A percentile compares a stretch with the other conserved stretches of the same genome.
Evolutionary conservation across 2,888 invertebrate species (phyloP).

Genomic region (Pollenia amentaria): DNA sequence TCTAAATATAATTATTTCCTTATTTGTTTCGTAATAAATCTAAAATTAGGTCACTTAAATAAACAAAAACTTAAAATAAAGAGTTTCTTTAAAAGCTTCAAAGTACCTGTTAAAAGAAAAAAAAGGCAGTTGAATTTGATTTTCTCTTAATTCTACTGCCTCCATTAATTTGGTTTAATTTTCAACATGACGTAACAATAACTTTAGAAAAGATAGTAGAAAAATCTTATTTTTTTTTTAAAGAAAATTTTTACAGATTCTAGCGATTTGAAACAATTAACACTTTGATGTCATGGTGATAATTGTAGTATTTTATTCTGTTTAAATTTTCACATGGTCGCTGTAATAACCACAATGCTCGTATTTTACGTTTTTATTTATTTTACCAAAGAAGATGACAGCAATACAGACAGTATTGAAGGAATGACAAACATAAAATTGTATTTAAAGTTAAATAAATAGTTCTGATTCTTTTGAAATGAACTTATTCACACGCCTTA

Average conservation of each 20-base stretch:
- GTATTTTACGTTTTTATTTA: not conserved
- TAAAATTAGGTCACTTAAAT: not conserved
- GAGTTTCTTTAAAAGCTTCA: too few relatives aligned
- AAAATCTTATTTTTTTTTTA: not conserved
- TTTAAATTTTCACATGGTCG: slow-evolving; percentile 52
- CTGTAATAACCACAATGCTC: slow-evolving; percentile 6
- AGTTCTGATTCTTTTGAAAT: not conserved
- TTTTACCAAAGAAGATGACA: slow-evolving; percentile 16
- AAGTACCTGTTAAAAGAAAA: not conserved
- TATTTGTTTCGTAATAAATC: not conserved
- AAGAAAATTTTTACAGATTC: slow-evolving; percentile 53
- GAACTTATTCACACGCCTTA: not conserved
- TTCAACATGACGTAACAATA: slow-evolving; percentile 38
- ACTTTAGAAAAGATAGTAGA: not conserved
- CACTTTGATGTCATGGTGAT: slow-evolving; percentile 69
- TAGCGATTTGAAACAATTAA: slow-evolving; percentile 65
- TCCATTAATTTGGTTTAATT: not conserved
- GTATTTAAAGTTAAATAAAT: not conserved
- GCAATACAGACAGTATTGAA: not conserved
- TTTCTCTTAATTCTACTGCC: not conserved
- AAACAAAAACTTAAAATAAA: not conserved
- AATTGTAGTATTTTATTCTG: slow-evolving; percentile 55
- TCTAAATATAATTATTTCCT: slow-evolving; percentile 17
- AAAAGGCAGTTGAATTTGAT: not conserved
- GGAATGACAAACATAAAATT: not conserved